These are phyloP conservation scores for Urocynchramus pylzowi DNA, from an alignment of 2,113 vertebrate species.

Conservation along the genomic window DNA sequence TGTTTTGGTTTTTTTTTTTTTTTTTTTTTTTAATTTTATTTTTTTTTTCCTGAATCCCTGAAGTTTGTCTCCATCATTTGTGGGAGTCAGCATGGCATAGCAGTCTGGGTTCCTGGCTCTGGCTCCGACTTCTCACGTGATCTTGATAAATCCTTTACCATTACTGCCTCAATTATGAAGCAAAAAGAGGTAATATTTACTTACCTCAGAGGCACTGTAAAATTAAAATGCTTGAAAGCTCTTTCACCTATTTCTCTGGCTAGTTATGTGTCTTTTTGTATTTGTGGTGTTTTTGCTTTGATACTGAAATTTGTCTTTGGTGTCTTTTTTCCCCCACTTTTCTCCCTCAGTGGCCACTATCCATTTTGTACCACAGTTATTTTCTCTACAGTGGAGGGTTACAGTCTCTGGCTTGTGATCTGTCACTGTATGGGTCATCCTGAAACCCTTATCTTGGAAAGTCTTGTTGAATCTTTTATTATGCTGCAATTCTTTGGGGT, in stretches of 20 bases:
- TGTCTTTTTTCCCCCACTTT: neutral
- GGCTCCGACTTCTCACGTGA: neutral
- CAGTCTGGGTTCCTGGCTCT: constrained; percentile 3
- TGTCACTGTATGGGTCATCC: neutral
- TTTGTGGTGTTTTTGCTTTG: neutral
- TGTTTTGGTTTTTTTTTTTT: neutral
- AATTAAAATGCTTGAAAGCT: neutral
- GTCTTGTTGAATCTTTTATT: neutral
- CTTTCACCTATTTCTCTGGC: neutral
- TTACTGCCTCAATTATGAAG: constrained; percentile 43
- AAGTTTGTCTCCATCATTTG: neutral
- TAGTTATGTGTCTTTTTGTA: neutral
- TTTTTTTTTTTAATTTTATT: neutral
- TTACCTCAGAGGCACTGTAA: neutral
- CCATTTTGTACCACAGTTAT: neutral
- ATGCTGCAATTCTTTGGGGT: neutral
- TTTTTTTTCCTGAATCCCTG: neutral
- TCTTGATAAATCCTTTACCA: constrained; percentile 46
- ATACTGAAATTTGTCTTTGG: neutral
- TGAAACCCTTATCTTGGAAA: neutral
- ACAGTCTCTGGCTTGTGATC: neutral
- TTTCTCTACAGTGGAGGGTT: neutral
- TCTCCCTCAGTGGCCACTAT: neutral
- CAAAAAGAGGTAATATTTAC: constrained; percentile 30
- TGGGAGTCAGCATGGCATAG: neutral